phyloP scores from a whole-genome alignment of 2,888 invertebrate species.

The Erebia aethiops region DNA sequence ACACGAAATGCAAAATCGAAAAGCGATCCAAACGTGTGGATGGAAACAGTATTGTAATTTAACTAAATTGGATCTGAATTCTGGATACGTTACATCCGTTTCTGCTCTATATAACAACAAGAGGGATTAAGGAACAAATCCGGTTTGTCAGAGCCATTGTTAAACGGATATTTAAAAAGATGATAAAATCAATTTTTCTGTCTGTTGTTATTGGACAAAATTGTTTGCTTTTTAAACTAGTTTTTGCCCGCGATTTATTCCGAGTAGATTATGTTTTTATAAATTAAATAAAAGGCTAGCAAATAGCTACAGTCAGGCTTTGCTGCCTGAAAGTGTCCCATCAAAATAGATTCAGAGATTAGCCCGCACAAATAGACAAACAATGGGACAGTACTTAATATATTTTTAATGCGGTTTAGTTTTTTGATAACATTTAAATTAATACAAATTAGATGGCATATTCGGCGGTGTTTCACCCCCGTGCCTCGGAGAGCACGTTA shows the following conservation, averaged over 20 bases:
- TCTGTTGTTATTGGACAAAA: background rate
- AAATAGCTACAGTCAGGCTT: too few species aligned
- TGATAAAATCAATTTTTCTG: background rate
- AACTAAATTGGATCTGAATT: slow-evolving; percentile 28
- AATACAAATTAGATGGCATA: too few species aligned
- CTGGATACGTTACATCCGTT: slow-evolving; percentile 22
- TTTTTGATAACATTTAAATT: too few species aligned
- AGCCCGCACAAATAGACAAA: too few species aligned
- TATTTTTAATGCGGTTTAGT: too few species aligned
- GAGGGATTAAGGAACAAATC: slow-evolving; percentile 13
- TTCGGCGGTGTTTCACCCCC: too few species aligned
- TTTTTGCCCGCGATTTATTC: background rate
- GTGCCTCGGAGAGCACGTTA: too few species aligned
- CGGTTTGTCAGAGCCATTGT: background rate
- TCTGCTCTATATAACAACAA: slow-evolving; percentile 28
- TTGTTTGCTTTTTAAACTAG: background rate
- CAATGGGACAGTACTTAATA: too few species aligned
- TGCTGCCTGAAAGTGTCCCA: too few species aligned
- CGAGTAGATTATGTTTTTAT: background rate
- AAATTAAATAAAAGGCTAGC: too few species aligned
- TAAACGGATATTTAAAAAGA: background rate
- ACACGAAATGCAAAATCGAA: slow-evolving; percentile 32
- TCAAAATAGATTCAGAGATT: too few species aligned
- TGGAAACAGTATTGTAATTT: slow-evolving; percentile 9
- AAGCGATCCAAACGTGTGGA: slow-evolving; percentile 27